Percentiles rank a stretch among this genome's conserved stretches.
These are phyloP conservation scores for Drosophila merina DNA, from an alignment of 2,888 invertebrate species.

Conservation along the genomic window DNA sequence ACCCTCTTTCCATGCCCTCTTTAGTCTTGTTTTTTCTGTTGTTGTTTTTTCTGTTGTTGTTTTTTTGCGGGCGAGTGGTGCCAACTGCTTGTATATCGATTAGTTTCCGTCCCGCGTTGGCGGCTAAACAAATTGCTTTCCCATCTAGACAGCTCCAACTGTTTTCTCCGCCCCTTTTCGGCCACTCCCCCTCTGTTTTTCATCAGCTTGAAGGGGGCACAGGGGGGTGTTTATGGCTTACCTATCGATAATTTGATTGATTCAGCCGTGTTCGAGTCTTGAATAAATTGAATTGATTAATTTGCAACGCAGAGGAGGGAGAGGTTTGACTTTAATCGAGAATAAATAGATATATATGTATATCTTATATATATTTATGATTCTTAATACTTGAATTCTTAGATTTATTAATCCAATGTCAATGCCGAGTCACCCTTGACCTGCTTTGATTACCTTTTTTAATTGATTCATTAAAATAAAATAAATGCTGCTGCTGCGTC, in stretches of 20 bases:
- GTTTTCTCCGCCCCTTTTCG: neutral
- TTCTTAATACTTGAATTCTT: no score
- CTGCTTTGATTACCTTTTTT: conserved; percentile 22
- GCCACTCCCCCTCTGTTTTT: neutral
- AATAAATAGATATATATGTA: no score
- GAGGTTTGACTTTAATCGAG: no score
- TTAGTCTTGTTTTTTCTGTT: neutral
- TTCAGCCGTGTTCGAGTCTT: conserved; percentile 41
- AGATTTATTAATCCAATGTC: conserved; percentile 40
- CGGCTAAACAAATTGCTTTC: conserved; percentile 43
- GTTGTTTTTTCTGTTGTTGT: neutral
- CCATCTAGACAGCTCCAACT: conserved; percentile 40
- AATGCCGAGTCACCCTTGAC: conserved; percentile 52
- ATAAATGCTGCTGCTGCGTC: conserved; percentile 18
- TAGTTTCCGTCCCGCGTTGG: conserved; percentile 52
- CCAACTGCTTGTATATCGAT: conserved; percentile 76
- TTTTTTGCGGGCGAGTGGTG: conserved; percentile 38
- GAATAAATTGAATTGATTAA: conserved; percentile 30
- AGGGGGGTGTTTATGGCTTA: neutral
- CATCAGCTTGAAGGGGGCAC: no score
- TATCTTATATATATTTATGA: no score
- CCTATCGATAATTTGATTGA: conserved; percentile 59
- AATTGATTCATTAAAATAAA: conserved; percentile 44
- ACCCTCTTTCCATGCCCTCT: conserved; percentile 3
- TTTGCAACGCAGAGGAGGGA: conserved; percentile 1